These are phyloP conservation scores for Amphiprion percula DNA, from an alignment of 2,113 vertebrate genomes.

Conservation along the genomic window DNA sequence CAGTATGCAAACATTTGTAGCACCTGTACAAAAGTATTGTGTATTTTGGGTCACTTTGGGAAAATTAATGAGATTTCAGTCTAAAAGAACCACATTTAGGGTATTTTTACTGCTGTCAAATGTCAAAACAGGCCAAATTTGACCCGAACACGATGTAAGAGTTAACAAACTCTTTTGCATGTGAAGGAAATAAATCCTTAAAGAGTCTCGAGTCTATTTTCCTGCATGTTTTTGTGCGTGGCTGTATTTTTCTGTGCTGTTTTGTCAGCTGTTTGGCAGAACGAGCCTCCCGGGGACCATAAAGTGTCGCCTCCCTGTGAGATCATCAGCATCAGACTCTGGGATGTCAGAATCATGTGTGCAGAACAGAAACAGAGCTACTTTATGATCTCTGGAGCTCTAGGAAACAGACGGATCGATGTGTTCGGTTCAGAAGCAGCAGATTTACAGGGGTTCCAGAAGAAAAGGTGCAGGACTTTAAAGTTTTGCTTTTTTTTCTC, in stretches of 20 bases:
- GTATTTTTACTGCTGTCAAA: too few relatives aligned
- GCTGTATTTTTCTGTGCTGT: too few relatives aligned
- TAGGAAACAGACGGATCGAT: constrained; percentile 12
- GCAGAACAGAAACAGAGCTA: neutral
- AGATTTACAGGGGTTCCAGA: neutral
- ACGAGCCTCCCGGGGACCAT: constrained; percentile 4
- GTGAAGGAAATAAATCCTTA: neutral
- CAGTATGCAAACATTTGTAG: too few relatives aligned
- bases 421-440: neutral
- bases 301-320: constrained; percentile 2
- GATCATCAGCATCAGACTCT: neutral
- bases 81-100: too few relatives aligned
- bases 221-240: neutral
- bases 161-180: neutral
- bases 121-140: too few relatives aligned
- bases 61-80: too few relatives aligned
- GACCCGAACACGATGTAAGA: too few relatives aligned
- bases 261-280: constrained; percentile 25
- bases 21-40: too few relatives aligned
- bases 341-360: neutral
- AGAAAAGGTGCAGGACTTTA: constrained; percentile 21
- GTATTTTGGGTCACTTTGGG: too few relatives aligned
- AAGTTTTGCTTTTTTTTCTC: constrained; percentile 47
- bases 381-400: neutral
- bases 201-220: neutral